Evolutionary conservation across 2,113 vertebrate genomes (phyloP).

Genomic region (Petroica traversi): DNA sequence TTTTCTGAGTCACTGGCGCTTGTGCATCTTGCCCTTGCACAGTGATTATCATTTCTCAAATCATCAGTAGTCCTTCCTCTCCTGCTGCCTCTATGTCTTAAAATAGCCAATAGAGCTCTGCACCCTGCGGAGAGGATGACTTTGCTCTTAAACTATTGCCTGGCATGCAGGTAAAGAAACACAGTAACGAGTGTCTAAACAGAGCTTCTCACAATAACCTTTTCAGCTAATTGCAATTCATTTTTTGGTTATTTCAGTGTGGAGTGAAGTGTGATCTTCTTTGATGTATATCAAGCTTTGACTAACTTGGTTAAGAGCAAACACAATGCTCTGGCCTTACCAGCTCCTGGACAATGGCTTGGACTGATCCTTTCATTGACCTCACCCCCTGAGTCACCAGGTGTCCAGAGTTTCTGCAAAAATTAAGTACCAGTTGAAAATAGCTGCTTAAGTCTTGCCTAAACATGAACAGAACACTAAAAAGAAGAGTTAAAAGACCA

Average conservation of each 20-base stretch:
- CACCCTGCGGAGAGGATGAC: conserved; percentile 32
- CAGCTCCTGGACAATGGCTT: not conserved
- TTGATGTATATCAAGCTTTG: not conserved
- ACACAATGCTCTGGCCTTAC: not conserved
- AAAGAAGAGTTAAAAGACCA: not conserved
- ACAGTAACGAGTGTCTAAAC: not conserved
- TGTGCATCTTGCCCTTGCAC: conserved; percentile 55
- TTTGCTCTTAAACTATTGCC: conserved; percentile 7
- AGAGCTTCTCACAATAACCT: not conserved
- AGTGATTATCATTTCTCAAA: conserved; percentile 49
- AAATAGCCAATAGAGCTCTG: conserved; percentile 51
- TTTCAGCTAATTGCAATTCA: not conserved
- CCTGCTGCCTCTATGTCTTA: conserved; percentile 44
- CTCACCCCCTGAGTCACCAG: not conserved
- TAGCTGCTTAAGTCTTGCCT: not conserved
- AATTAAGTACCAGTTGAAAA: not conserved
- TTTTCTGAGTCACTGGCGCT: conserved; percentile 49
- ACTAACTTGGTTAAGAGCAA: not conserved
- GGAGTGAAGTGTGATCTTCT: not conserved
- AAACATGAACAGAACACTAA: not conserved
- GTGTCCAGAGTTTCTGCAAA: not conserved
- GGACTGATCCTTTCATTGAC: not conserved
- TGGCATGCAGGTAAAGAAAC: conserved; percentile 7
- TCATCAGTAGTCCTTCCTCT: conserved; percentile 46
- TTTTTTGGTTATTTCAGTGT: not conserved